Evolutionary conservation across 2,797 vertebrate species (phyloP).

Genomic region (Zonotrichia albicollis): DNA sequence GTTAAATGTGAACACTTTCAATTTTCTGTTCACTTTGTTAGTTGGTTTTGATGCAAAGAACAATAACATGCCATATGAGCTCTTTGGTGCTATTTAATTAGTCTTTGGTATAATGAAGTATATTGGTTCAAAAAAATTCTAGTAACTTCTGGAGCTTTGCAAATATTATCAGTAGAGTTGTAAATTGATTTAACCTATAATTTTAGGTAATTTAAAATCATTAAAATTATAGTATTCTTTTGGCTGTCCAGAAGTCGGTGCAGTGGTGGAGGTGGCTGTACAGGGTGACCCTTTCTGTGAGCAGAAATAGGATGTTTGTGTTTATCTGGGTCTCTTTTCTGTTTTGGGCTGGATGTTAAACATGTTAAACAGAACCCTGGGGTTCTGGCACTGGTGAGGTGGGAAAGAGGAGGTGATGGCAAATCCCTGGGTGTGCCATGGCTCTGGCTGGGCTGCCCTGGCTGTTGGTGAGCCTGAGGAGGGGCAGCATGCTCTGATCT

Average conservation of each 20-base stretch:
- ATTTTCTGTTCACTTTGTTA: neutral
- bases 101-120: neutral
- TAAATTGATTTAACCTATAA: neutral
- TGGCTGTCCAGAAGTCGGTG: neutral
- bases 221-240: neutral
- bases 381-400: neutral
- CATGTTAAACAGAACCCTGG: too few relatives aligned
- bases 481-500: accelerated
- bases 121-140: neutral
- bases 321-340: neutral
- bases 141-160: neutral
- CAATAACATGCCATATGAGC: neutral
- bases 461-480: accelerated
- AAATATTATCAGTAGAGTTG: neutral
- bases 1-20: neutral
- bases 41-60: neutral
- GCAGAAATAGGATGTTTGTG: neutral
- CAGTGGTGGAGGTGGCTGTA: neutral
- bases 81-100: neutral
- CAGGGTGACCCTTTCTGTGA: neutral
- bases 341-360: neutral
- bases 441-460: accelerated
- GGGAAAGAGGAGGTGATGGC: neutral
- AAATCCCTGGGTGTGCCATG: accelerated
- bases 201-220: neutral